Evolutionary conservation across 2,797 vertebrate genomes (phyloP), one percentile per base, ranked within the genome.

Genomic region (Hoplostethus mediterraneus): DNA sequence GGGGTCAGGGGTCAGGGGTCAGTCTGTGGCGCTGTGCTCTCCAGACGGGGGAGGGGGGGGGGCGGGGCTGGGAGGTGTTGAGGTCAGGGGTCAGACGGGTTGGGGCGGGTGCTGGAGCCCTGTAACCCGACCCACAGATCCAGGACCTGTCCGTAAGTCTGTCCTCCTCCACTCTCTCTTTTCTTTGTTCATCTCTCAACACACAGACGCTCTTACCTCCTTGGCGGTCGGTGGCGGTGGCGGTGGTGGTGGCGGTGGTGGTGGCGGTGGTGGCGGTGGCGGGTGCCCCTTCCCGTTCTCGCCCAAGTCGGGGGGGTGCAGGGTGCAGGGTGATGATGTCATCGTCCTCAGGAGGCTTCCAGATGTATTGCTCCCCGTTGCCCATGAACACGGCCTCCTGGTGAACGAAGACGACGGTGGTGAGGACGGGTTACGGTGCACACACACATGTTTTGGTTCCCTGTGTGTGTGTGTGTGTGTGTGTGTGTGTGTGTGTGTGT

Each of bases 301-400:
- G 42, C 82, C 79, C 2, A 73, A 85, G 54, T 72, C n/a, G 80
- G 1, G 85, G 92, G 33, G 89, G 92, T 54, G 91, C n/a, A n/a
- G n/a, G 86, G 76, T 94, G 95, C 83, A 94, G 93, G 88, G 93
- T 74, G 73, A 89, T 71, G 84, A 94, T 70, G 42, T 95, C 95
- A 12, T 95, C 94, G 0, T 95, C 94, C 87, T 95, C 95, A 0
- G 95, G 95, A 86, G 95, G 95, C 85, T 95, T 95, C 95, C 95
- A 95, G 84, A 95, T 95, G 83, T 95, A 95, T 89, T 95, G 94
- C 85, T 95, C 95, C 58, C 95, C 95, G 5, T 95, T 95, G 57
- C 95, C 95, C 93, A 95, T 95, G 86, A 95, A 95, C 89, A 95
- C 94, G 71, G 95, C 94, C 88, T 95, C 95, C 95, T 95, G 90